A percentile compares a stretch with the other conserved stretches of the same genome.
These are phyloP conservation scores for Sebastes melanostomus DNA, from an alignment of 2,797 vertebrate species.

Conservation along the genomic window DNA sequence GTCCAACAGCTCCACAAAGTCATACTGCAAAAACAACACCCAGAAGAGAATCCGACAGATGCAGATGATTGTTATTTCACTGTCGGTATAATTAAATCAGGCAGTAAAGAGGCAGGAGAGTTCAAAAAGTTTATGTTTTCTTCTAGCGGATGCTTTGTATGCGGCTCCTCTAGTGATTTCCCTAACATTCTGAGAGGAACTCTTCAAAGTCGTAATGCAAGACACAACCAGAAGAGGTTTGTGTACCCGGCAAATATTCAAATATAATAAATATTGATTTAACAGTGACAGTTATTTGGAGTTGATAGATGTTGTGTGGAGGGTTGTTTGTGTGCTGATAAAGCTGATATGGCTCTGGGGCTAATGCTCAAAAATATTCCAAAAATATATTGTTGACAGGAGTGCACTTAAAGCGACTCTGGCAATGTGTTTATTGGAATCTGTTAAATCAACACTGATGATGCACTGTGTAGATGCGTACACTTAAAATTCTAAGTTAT, in stretches of 20 bases:
- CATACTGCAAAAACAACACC: constrained; percentile 85
- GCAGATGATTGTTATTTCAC: constrained; percentile 22
- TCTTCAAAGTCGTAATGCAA: constrained; percentile 89
- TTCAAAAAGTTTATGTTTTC: constrained; percentile 16
- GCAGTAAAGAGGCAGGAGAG: not conserved
- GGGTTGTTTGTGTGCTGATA: constrained; percentile 65
- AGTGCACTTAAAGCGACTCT: constrained; percentile 26
- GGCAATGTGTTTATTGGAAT: constrained; percentile 35
- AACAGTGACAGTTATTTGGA: constrained; percentile 57
- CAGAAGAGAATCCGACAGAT: constrained; percentile 1
- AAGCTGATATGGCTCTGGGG: constrained; percentile 61
- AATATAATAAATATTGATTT: constrained; percentile 68
- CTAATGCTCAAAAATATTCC: constrained; percentile 38
- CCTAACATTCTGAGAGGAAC: constrained; percentile 32
- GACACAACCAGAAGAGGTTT: constrained; percentile 44
- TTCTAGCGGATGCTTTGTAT: constrained; percentile 29
- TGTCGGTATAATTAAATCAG: constrained; percentile 24
- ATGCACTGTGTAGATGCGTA: not conserved
- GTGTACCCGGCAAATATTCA: constrained; percentile 57
- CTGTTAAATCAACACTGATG: constrained; percentile 55
- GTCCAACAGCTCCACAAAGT: constrained; percentile 97
- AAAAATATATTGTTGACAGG: constrained; percentile 43
- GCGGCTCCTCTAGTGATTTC: constrained; percentile 20
- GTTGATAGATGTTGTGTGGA: constrained; percentile 61
- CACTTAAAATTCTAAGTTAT: constrained; percentile 9